Percentiles rank a stretch among this genome's conserved stretches.
These are phyloP conservation scores for Choreutis nemorana DNA, from an alignment of 2,888 invertebrate species.

Conservation along the genomic window DNA sequence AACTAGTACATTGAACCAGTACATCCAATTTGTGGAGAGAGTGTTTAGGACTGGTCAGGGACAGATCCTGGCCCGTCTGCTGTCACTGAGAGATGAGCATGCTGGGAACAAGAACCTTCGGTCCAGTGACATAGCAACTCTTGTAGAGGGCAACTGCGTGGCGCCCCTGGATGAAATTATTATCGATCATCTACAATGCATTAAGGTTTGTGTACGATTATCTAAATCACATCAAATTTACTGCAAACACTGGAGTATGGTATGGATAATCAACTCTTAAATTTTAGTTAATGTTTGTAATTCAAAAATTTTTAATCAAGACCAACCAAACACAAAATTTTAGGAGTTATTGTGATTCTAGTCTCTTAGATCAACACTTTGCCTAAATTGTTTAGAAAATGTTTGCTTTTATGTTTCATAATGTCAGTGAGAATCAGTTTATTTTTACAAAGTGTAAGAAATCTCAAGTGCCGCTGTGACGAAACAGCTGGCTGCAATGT, in stretches of 20 bases:
- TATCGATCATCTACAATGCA: conserved; percentile 75
- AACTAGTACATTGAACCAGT: conserved; percentile 37
- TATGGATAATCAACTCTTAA: too few species aligned
- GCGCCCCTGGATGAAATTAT: conserved; percentile 80
- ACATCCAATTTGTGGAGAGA: conserved; percentile 59
- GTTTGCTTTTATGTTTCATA: too few species aligned
- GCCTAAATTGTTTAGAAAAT: too few species aligned
- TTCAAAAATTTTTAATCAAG: too few species aligned
- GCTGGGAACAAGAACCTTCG: conserved; percentile 73
- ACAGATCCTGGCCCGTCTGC: conserved; percentile 60
- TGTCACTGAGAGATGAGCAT: conserved; percentile 77
- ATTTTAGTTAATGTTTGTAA: too few species aligned
- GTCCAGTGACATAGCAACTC: conserved; percentile 73
- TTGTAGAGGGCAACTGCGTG: conserved; percentile 74
- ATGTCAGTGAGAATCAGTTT: too few species aligned
- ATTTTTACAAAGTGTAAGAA: too few species aligned
- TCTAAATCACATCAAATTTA: not conserved
- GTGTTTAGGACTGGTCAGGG: conserved; percentile 72
- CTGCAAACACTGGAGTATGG: not conserved
- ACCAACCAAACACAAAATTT: too few species aligned
- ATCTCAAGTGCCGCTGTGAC: too few species aligned
- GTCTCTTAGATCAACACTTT: too few species aligned
- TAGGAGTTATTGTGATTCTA: too few species aligned
- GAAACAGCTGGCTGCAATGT: too few species aligned
- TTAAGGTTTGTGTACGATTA: conserved; percentile 49